Percentiles rank a stretch among this genome's conserved stretches.
Evolutionary conservation across 2,888 invertebrate species (phyloP).

Genomic region (Platynereis dumerilii): DNA sequence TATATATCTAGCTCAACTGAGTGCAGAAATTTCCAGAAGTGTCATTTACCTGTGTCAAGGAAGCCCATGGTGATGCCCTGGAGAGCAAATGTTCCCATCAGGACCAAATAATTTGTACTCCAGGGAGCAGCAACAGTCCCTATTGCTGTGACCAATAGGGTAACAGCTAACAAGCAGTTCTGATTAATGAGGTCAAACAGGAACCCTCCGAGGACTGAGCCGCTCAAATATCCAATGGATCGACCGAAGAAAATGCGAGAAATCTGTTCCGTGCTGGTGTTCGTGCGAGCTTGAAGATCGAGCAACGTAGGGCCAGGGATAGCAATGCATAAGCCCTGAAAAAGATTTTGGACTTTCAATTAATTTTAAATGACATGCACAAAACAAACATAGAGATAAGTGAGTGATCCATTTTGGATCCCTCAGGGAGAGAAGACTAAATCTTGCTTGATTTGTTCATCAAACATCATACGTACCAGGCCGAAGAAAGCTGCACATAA

Average conservation of each 20-base stretch:
- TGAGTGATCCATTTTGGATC: background rate
- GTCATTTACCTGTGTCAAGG: slow-evolving; percentile 54
- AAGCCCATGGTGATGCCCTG: slow-evolving; percentile 64
- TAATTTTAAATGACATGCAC: too few relatives aligned
- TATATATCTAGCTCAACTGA: too few relatives aligned
- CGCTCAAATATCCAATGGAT: slow-evolving; percentile 63
- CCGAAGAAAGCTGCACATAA: slow-evolving; percentile 63
- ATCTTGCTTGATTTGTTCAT: too few relatives aligned
- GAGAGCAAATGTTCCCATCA: slow-evolving; percentile 57
- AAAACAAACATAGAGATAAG: slow-evolving; percentile 10
- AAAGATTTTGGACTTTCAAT: too few relatives aligned
- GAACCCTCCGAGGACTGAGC: slow-evolving; percentile 61
- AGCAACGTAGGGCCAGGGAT: slow-evolving; percentile 64
- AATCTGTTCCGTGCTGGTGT: slow-evolving; percentile 54
- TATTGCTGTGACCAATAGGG: slow-evolving; percentile 59
- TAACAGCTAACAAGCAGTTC: slow-evolving; percentile 61
- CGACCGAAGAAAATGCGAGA: slow-evolving; percentile 61
- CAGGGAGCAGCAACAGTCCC: slow-evolving; percentile 63
- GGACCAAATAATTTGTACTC: slow-evolving; percentile 54
- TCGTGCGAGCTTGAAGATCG: slow-evolving; percentile 57
- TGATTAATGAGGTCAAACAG: slow-evolving; percentile 60
- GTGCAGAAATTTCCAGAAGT: too few relatives aligned
- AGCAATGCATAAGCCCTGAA: slow-evolving; percentile 64
- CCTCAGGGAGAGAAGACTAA: background rate
- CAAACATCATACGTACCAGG: slow-evolving; percentile 47